Evolutionary conservation across 2,113 vertebrate species (phyloP), one percentile per base, ranked within the genome.

Genomic region (Amblyornis subalaris): DNA sequence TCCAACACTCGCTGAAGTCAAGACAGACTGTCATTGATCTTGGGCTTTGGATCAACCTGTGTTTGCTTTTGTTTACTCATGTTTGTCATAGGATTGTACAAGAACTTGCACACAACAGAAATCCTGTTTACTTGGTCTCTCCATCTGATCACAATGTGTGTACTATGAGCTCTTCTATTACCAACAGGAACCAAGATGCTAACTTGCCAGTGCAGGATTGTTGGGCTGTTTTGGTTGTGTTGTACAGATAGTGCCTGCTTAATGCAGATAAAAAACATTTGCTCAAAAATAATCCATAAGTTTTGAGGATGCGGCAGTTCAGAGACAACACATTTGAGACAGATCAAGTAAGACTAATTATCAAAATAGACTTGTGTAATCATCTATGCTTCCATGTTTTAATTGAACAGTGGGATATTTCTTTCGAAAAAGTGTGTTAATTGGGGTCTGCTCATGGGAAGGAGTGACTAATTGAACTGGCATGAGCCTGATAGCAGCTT

Each of bases 381-480:
- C 73, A 71, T 93, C 65, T 88, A 35, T 58, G 64, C 88, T 92
- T 96, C 91, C 85, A 62, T 66, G 69, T 76, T 96, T 89, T 87
- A 95, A 92, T 72, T 95, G 88, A 96, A 79, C 82, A 84, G 81
- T 93, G 50, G 87, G 87, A 42, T 89, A 84, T 92, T 87, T 88
- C 48, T 83, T 89, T 90, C 3, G 17, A 78, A 87, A 89, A 94
- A 86, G 62, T 82, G 53, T 97, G 91, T 91, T 96, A 96, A 96
- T 97, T 97, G 93, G 74, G 94, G 95, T 88, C 93, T 92, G 71
- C 89, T 96, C 45, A 42, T 88, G 77, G 90, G 94, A 89, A 93
- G 75, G 88, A 94, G 62, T 82, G 88, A 89, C 90, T 96, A 95
- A 97, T 95, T 96, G 96, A 96, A 96, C 94, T 95, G 95, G 88